Percentiles rank a stretch among this genome's conserved stretches.
Conservation (phyloP, 2,797 vertebrate genomes). For the Australoheros facetus region DNA sequence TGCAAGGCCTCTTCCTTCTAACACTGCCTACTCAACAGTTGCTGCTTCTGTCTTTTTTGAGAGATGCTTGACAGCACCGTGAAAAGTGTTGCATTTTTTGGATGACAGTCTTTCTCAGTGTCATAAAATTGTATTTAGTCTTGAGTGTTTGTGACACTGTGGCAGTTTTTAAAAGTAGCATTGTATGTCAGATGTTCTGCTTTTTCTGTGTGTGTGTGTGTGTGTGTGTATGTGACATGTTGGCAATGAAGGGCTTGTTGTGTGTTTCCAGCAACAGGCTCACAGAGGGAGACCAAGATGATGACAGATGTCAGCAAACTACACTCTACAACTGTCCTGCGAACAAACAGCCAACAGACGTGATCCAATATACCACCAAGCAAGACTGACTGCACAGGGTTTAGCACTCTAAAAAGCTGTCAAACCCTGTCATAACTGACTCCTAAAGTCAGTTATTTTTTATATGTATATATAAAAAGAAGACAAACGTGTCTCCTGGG, state of each 20-base stretch:
- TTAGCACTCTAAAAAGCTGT: conserved; percentile 42
- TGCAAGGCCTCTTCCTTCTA: neutral
- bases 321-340: conserved; percentile 46
- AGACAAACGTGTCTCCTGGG: conserved; percentile 29
- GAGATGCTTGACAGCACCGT: conserved; percentile 43
- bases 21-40: conserved; percentile 11
- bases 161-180: conserved; percentile 51
- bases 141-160: conserved; percentile 45
- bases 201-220: neutral
- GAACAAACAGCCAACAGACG: conserved; percentile 69
- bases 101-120: conserved; percentile 35
- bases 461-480: neutral
- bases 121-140: conserved; percentile 49
- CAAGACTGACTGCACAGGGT: conserved; percentile 54
- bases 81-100: conserved; percentile 32
- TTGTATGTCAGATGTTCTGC: conserved; percentile 44
- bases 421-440: conserved; percentile 20
- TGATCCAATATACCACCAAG: conserved; percentile 58
- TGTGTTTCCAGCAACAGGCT: conserved; percentile 70
- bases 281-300: conserved; percentile 75
- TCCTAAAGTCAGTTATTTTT: conserved; percentile 10
- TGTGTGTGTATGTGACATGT: conserved; percentile 46
- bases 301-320: conserved; percentile 68
- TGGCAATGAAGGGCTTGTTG: conserved; percentile 67
- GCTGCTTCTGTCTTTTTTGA: conserved; percentile 33